Conservation (phyloP, 1,140 invertebrate genomes). For the Copidosoma floridanum region DNA sequence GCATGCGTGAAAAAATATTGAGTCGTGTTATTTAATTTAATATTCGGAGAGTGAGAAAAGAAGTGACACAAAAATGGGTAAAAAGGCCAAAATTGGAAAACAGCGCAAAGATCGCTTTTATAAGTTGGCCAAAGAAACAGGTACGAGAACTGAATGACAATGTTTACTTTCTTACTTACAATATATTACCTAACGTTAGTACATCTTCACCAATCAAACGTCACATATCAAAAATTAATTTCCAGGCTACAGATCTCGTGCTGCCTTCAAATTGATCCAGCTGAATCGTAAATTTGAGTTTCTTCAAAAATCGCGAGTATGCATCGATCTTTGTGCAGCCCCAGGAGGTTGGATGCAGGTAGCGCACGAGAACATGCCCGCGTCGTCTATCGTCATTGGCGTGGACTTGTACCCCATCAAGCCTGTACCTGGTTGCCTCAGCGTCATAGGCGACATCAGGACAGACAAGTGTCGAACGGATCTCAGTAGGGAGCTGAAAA, state of each 20-base stretch:
- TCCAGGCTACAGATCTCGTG: conserved; percentile 90
- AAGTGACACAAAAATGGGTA: conserved; percentile 75
- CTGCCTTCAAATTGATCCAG: conserved; percentile 98
- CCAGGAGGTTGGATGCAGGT: conserved; percentile 99
- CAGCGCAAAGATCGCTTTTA: conserved; percentile 98
- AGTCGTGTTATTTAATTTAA: too few relatives aligned
- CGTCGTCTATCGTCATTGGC: conserved; percentile 92
- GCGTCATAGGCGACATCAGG: conserved; percentile 92
- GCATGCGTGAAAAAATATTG: too few relatives aligned
- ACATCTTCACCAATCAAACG: not conserved
- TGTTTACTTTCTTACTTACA: conserved; percentile 24
- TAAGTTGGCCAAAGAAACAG: conserved; percentile 97
- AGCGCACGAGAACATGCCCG: conserved; percentile 96
- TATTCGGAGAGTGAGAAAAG: too few relatives aligned
- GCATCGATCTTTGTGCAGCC: conserved; percentile 97
- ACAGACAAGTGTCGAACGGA: conserved; percentile 84
- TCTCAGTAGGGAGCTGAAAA: conserved; percentile 82
- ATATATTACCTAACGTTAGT: not conserved
- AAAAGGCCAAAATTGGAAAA: conserved; percentile 96
- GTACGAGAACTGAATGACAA: too few relatives aligned
- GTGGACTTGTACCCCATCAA: conserved; percentile 97
- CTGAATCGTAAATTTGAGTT: conserved; percentile 97
- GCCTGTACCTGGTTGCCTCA: conserved; percentile 86
- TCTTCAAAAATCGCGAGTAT: conserved; percentile 91
- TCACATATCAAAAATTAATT: conserved; percentile 7